A percentile compares a stretch with the other conserved stretches of the same genome.
These are phyloP conservation scores for Orbicella faveolata DNA, from an alignment of 64 coral and sea anemone genomes.

Conservation along the genomic window DNA sequence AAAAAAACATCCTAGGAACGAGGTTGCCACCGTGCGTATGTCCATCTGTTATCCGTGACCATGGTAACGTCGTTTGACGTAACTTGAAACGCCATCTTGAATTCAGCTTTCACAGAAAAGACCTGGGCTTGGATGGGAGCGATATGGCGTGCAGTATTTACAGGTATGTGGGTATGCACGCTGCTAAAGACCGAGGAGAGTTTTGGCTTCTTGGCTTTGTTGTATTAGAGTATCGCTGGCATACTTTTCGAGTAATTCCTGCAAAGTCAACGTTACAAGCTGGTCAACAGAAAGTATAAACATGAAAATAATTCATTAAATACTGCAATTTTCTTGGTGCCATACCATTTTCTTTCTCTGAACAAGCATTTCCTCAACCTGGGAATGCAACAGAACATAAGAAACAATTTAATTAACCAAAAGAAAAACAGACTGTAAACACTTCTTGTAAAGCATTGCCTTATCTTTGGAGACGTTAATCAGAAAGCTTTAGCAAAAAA, in stretches of 20 bases:
- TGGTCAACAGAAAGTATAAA: background rate
- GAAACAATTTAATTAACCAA: background rate
- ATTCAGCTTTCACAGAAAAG: background rate
- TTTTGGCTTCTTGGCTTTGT: conserved; percentile 94
- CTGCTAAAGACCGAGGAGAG: conserved; percentile 76
- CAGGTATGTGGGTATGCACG: background rate
- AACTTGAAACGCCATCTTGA: background rate
- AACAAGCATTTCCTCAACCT: conserved; percentile 96
- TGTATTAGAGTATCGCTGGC: conserved; percentile 93
- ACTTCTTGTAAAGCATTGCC: background rate
- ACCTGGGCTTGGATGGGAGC: background rate
- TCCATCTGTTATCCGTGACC: background rate
- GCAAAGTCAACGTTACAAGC: background rate
- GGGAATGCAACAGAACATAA: background rate
- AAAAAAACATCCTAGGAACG: too few relatives aligned
- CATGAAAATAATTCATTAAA: background rate
- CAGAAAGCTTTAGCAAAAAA: too few relatives aligned
- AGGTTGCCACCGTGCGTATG: too few relatives aligned
- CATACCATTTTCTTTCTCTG: conserved; percentile 98
- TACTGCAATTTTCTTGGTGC: background rate
- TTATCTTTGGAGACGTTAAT: too few relatives aligned
- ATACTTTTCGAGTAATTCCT: conserved; percentile 98
- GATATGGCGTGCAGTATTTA: background rate
- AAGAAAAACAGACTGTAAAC: background rate
- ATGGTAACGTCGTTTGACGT: background rate